phyloP scores from a whole-genome alignment of 2,113 vertebrate genomes.

The Budorcas taxicolor region DNA sequence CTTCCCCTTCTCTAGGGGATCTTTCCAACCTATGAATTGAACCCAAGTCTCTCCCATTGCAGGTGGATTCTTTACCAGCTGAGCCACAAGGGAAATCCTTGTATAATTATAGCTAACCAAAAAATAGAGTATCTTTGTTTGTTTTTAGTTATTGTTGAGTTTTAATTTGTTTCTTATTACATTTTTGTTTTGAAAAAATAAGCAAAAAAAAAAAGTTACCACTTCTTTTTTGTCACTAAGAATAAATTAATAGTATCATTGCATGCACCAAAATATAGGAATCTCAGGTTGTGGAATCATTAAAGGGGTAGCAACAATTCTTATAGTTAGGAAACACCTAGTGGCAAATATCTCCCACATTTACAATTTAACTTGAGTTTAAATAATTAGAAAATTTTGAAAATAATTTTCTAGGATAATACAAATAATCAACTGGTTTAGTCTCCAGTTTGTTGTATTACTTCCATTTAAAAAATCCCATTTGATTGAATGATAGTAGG shows the following conservation, averaged over 20 bases:
- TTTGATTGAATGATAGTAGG: background rate
- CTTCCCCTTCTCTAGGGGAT: background rate
- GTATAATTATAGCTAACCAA: background rate
- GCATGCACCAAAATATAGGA: background rate
- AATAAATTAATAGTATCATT: background rate
- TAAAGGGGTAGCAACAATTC: background rate
- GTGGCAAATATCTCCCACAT: background rate
- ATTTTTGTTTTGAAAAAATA: background rate
- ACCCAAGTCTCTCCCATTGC: rapidly evolving
- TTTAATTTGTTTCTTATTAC: background rate
- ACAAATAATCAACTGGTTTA: background rate
- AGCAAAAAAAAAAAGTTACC: background rate
- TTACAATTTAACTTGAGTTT: background rate
- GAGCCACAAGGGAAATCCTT: background rate
- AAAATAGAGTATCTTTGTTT: background rate
- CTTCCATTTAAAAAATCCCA: background rate
- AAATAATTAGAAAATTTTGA: constrained; percentile 12
- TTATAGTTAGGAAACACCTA: background rate
- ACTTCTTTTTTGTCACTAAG: background rate
- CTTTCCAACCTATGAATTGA: background rate
- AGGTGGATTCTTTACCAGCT: background rate
- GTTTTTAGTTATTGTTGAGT: background rate
- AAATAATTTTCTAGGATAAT: background rate
- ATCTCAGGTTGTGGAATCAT: background rate
- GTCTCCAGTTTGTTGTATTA: background rate